Conservation (phyloP, 2,797 vertebrate genomes). For the Lithobates sylvaticus region DNA sequence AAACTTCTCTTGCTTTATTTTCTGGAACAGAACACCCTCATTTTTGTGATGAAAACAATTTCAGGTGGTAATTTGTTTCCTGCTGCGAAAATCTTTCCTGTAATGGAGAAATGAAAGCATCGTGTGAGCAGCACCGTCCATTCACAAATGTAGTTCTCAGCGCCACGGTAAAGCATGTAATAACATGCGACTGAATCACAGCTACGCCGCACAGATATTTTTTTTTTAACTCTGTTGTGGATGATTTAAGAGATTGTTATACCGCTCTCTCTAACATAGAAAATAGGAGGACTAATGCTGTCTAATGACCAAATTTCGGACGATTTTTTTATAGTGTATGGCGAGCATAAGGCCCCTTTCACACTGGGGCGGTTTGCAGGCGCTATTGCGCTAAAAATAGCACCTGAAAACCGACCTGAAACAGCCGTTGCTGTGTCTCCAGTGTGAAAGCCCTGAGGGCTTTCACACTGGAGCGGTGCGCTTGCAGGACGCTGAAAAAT, state of each 20-base stretch:
- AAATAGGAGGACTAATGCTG: not conserved
- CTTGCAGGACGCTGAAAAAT: too few relatives aligned
- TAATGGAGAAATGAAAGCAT: conserved; percentile 3
- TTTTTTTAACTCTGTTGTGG: not conserved
- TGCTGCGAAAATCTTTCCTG: conserved; percentile 5
- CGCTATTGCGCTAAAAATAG: too few relatives aligned
- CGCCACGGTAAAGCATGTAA: not conserved
- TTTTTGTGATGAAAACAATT: conserved; percentile 15
- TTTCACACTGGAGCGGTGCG: too few relatives aligned
- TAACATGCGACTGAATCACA: not conserved
- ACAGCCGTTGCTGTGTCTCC: too few relatives aligned
- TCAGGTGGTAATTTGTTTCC: conserved; percentile 6
- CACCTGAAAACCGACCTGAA: too few relatives aligned
- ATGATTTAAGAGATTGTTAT: not conserved
- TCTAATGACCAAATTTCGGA: too few relatives aligned
- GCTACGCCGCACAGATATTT: too few relatives aligned
- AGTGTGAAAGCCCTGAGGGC: too few relatives aligned
- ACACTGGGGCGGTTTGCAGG: too few relatives aligned
- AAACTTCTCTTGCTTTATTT: not conserved
- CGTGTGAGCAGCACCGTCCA: not conserved
- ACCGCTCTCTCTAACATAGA: not conserved
- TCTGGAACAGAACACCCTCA: not conserved
- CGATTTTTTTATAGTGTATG: too few relatives aligned
- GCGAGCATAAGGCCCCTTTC: too few relatives aligned
- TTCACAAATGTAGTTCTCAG: not conserved